Evolutionary conservation across 2,888 invertebrate species (phyloP), one percentile per base, ranked within the genome.

Genomic region (Alentia gelatinosa): DNA sequence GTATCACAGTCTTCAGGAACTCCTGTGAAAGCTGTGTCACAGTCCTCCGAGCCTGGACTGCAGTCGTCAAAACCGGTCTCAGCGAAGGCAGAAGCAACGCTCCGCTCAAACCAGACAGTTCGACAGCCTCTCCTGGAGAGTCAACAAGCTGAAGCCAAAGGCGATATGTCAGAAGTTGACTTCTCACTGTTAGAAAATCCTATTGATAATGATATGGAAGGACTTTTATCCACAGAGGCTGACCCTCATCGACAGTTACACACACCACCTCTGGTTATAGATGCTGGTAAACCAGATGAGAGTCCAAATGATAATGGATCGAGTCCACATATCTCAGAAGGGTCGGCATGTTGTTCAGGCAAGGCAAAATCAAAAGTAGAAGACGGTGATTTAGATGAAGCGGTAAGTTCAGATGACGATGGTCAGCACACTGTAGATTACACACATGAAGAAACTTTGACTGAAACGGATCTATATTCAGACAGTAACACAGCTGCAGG

Each of bases 161-260:
- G 63, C 1, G 89, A 63, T 23, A 3, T 63, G 63, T 42, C 42
- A 47, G 63, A 63, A n/a, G 75, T 89, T 23, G 91, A 91, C 79
- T 89, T 89, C 47, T 89, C 89, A 5, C 39, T 91, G 47, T 30
- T 91, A 23, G 91, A 91, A 50, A 91, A 91, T 40, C 83, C 89
- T 89, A 40, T 91, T 15, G 91, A 91, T 37, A 42, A 63, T 40
- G 88, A 63, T 23, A 33, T 74, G 37, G 90, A 63, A n/a, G 47
- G 35, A 3, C 15, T 68, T 0, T 23, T 50, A 5, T 39, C 50
- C 4, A 88, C 86, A 5, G 90, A 86, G 1, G 40, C 47, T 0
- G 90, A 90, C 42, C 68, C 90, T 23, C 90, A 90, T 88, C 42
- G 15, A 0, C 86, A 86, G 42, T 68, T 90, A 26, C 90, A 90